Evolutionary conservation across 2,797 vertebrate genomes (phyloP).

Genomic region (Chaetophractus vellerosus): DNA sequence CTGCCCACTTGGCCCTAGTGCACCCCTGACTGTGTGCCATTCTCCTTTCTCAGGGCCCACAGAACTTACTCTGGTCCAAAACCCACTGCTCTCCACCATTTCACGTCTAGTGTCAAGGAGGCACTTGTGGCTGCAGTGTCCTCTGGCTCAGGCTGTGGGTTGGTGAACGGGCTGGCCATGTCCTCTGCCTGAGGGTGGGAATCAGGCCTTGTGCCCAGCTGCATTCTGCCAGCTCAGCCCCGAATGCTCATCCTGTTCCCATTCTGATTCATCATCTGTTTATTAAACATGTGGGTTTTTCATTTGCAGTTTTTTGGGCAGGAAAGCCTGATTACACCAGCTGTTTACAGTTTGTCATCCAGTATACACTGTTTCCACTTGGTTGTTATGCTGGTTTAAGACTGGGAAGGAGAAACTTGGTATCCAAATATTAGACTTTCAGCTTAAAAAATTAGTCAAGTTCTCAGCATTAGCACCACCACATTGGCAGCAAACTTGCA

Average conservation of each 20-base stretch:
- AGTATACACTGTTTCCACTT: not conserved
- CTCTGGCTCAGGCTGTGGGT: not conserved
- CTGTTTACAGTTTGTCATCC: conserved; percentile 37
- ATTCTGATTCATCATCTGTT: conserved; percentile 51
- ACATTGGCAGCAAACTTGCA: not conserved
- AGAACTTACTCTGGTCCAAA: too few relatives aligned
- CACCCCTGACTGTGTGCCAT: accelerated
- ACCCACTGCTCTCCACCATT: accelerated
- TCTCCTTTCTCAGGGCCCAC: not conserved
- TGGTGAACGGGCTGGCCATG: not conserved
- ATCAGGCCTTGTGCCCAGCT: not conserved
- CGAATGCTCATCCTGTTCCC: not conserved
- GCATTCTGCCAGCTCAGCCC: not conserved
- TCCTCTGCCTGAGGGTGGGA: not conserved
- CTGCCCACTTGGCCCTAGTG: not conserved
- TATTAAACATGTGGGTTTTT: conserved; percentile 30
- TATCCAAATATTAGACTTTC: not conserved
- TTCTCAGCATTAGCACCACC: not conserved
- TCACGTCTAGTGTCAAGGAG: accelerated
- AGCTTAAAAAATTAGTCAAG: not conserved
- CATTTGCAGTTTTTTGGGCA: not conserved
- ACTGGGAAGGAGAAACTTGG: not conserved
- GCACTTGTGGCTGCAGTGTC: too few relatives aligned
- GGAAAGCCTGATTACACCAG: not conserved
- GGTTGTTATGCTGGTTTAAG: not conserved